Evolutionary conservation across 2,888 invertebrate species (phyloP), one percentile per base, ranked within the genome.

Genomic region (Hemithea aestivaria): DNA sequence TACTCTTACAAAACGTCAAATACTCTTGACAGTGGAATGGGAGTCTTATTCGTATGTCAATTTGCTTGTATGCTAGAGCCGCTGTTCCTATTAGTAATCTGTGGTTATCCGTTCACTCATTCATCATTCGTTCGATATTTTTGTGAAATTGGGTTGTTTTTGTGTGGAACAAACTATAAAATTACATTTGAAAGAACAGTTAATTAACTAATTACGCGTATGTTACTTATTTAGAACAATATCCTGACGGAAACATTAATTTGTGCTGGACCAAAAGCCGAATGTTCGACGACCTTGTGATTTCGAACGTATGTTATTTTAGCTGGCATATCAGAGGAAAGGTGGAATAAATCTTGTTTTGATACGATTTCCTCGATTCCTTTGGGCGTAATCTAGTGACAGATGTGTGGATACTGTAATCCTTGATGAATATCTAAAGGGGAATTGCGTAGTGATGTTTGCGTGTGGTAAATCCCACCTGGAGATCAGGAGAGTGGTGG

Each of bases 401-500:
- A 25, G 1, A 9, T 12, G 23, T 29, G 3, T 8, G 6, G 10
- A 16, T 20, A 39, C 20, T 24, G 21, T 27, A 21, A 10, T 26
- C 40, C 24, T 40, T 32, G 27, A 33, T 35, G 47, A 27, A 32
- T 37, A 27, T 7, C 41, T 56, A 37, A 12, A 36, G 31, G 43
- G 29, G 22, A 32, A 36, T 36, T 51, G 69, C 62, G 56, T 80
- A 85, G 79, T 81, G 39, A 85, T 87, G 85, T 73, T 69, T 74
- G 75, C 64, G 76, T 75, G 71, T 70, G 73, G 62, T 67, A 67
- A 67, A 67, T 62, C 72, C 74, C 75, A 77, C 79, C 83, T 81
- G 81, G 72, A 66, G 69, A 62, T 69, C 71, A 77, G 82, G 76
- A 66, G 64, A 72, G 64, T 62, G 52, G 69, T 50, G 55, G 55